Percentiles rank a stretch among this genome's conserved stretches.
Evolutionary conservation across 1,140 invertebrate species (phyloP).

Genomic region (Drosophila murphyi): DNA sequence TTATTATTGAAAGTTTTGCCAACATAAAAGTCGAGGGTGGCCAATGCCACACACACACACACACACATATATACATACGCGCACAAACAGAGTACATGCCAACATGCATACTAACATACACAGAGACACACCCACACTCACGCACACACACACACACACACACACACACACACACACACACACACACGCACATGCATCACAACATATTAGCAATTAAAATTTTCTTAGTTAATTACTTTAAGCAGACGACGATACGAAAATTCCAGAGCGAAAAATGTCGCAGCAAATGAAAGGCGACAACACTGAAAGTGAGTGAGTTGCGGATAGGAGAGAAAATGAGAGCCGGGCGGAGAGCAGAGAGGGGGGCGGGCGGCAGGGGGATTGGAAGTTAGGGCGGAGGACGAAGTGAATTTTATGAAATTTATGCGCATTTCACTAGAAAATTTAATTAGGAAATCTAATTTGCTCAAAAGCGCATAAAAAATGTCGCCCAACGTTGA

Average conservation of each 20-base stretch:
- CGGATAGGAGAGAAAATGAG: neutral
- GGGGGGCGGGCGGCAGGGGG: neutral
- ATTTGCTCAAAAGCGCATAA: constrained; percentile 84
- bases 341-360: neutral
- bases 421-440: constrained; percentile 83
- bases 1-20: constrained; percentile 62
- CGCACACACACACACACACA: constrained; percentile 23
- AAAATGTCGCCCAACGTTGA: constrained; percentile 65
- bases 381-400: neutral
- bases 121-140: constrained; percentile 7
- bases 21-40: constrained; percentile 32
- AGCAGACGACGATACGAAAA: constrained; percentile 74
- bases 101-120: constrained; percentile 24
- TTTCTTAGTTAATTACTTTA: constrained; percentile 84
- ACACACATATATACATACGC: neutral
- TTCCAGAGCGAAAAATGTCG: constrained; percentile 60
- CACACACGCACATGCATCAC: constrained; percentile 70
- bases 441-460: constrained; percentile 84
- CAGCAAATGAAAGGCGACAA: constrained; percentile 73
- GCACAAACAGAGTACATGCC: constrained; percentile 10
- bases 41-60: constrained; percentile 38
- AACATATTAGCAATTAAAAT: constrained; percentile 84
- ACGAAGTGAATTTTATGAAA: constrained; percentile 77
- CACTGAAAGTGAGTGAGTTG: neutral
- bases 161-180: constrained; percentile 42